Evolutionary conservation across 2,888 invertebrate species (phyloP).

Genomic region (Heterodera filipjevi): DNA sequence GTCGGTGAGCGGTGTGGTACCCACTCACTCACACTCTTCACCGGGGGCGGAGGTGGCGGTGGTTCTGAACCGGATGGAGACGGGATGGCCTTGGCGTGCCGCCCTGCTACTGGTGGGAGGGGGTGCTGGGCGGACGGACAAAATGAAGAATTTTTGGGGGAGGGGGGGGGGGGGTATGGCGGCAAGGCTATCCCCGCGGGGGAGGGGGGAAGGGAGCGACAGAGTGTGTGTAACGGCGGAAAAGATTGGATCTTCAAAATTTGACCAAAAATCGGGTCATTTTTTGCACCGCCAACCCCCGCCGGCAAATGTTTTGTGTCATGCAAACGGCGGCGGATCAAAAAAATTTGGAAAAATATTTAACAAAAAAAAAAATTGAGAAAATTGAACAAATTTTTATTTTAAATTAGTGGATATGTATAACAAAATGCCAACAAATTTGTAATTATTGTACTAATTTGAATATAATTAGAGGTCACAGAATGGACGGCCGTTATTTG

Average conservation of each 20-base stretch:
- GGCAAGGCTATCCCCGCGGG: too few species aligned
- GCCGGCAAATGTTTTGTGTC: too few species aligned
- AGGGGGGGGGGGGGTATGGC: not conserved
- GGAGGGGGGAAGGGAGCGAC: too few species aligned
- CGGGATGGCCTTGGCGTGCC: not conserved
- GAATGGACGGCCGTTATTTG: too few species aligned
- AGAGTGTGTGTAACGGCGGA: not conserved
- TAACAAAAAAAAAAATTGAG: too few species aligned
- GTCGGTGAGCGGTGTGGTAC: not conserved
- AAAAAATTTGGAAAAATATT: too few species aligned
- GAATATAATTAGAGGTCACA: too few species aligned
- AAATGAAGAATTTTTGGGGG: not conserved
- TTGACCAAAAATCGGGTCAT: conserved; percentile 5
- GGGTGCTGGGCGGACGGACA: not conserved
- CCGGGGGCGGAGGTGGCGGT: not conserved
- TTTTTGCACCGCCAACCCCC: not conserved
- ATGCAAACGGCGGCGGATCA: not conserved
- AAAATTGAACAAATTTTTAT: too few species aligned
- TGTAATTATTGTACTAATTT: too few species aligned
- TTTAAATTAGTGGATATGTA: too few species aligned
- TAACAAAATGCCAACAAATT: too few species aligned
- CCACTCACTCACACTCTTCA: too few species aligned
- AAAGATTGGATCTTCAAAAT: not conserved
- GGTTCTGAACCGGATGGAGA: not conserved
- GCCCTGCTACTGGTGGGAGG: not conserved